Evolutionary conservation across 2,888 invertebrate species (phyloP), one percentile per base, ranked within the genome.

Genomic region (Bombylius major): DNA sequence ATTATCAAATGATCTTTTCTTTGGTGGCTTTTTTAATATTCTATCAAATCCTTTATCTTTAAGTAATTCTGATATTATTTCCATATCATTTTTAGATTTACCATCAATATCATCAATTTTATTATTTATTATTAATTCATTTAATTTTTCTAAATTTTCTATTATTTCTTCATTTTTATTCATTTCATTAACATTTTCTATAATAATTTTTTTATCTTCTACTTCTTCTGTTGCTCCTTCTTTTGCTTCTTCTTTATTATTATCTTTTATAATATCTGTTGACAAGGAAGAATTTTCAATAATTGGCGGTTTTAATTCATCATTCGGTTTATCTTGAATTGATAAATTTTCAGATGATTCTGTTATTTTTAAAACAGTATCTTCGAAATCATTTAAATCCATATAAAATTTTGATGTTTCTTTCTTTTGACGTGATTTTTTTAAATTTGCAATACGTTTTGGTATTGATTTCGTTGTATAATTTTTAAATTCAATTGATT

Each of bases 21-120:
- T 78, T 60, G 86, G 82, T 64, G 86, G 87, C 64, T 87, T 86
- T 63, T 86, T 87, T 34, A 88, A 75, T 48, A 89, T 77, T 61
- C 86, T 83, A 62, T 89, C 87, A 62, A 90, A 89, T 60, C 89
- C 89, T 63, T 86, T 80, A 68, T 89, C 86, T 81, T 89, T 83
- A 6, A 92, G 73, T 13, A 91, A 76, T 67, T 89, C 89, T 1
- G 89, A 84, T 52, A 92, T 89, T 51, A 92, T 73, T 54, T 74
- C 69, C 0, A 71, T 69, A 62, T 75, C 74, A 14, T 69, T 67
- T 84, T 72, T 89, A 79, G 71, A 87, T 85, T 63, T 84, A 76
- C 51, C 80, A 84, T 67, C 79, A 83, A 63, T 5, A 65, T 60
- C 0, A 65, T 54, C 23, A 23, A 23, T 23, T 23, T 23, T 0